Base-by-base conservation (phyloP, 2,113 vertebrate genomes). In the Calidris pugnax region DNA sequence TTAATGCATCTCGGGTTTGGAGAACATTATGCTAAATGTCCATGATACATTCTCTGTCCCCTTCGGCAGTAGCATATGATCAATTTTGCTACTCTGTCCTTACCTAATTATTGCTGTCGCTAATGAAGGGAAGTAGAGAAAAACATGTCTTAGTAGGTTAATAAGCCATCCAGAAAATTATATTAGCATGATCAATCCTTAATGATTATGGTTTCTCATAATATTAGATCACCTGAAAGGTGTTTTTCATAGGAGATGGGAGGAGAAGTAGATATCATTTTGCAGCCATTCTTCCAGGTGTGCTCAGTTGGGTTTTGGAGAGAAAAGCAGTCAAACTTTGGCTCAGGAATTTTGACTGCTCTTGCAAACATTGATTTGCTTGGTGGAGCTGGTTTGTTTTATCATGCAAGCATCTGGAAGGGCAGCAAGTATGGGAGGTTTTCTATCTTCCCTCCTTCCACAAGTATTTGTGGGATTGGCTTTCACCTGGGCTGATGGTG, bases 161-260 rank as follows among this genome's bases (percentile, higher is more conserved):
- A 97, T 98, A 98, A 98, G 97, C 97, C 97, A 98, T 96, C 97
- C 94, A 95, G 97, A 98, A 98, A 98, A 98, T 97, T 97, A 93
- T 96, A 97, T 98, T 98, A 98, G 85, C 53, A 32, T 95, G 96
- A 97, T 97, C 97, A 97, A 96, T 97, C 91, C 97, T 93, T 97
- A 97, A 98, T 97, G 96, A 96, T 97, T 95, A 98, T 97, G 90
- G 93, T 92, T 97, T 93, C 96, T 97, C 96, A 94, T 97, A 91
- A 97, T 96, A 91, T 95, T 96, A 95, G 92, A 98, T 98, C 96
- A 98, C 95, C 96, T 97, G 95, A 96, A 96, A 97, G 89, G 89
- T 95, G 78, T 67, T 97, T 95, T 87, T 81, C 6, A 8, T 50
- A 94, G 60, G 74, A 87, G 80, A 89, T 83, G 55, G 88, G 87